A percentile compares a stretch with the other conserved stretches of the same genome.
Conservation (phyloP, 2,113 vertebrate genomes). For the Rousettus leschenaultii region DNA sequence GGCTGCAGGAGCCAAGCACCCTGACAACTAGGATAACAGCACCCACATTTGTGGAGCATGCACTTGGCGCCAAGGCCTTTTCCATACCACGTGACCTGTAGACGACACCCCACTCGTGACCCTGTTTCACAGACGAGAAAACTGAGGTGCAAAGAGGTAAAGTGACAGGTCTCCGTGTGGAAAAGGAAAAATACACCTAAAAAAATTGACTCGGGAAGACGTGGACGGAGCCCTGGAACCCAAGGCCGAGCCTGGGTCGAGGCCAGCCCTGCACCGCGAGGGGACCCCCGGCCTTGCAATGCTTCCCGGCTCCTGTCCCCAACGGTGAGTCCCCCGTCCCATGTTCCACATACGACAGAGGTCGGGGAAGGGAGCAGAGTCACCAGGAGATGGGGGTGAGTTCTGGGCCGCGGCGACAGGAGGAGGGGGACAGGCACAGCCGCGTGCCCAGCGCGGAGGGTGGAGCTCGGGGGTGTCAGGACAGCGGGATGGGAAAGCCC, state of each 20-base stretch:
- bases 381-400: background rate
- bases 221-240: too few relatives aligned
- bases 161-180: background rate
- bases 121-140: background rate
- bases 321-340: background rate
- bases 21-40: background rate
- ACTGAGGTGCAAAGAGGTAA: background rate
- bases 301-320: background rate
- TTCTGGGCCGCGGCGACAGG: background rate
- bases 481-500: rapidly evolving
- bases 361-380: rapidly evolving
- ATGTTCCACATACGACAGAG: background rate
- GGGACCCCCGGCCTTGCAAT: rapidly evolving
- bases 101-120: background rate
- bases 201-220: background rate
- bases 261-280: background rate
- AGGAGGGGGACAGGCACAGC: background rate
- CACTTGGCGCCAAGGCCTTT: background rate
- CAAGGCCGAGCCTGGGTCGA: background rate
- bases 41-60: background rate
- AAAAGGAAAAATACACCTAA: rapidly evolving
- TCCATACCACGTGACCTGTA: background rate
- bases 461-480: background rate
- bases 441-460: background rate
- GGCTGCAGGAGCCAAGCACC: background rate